These are phyloP conservation scores for Drosophila neoperkinsi DNA, from an alignment of 2,888 invertebrate genomes.

Conservation along the genomic window DNA sequence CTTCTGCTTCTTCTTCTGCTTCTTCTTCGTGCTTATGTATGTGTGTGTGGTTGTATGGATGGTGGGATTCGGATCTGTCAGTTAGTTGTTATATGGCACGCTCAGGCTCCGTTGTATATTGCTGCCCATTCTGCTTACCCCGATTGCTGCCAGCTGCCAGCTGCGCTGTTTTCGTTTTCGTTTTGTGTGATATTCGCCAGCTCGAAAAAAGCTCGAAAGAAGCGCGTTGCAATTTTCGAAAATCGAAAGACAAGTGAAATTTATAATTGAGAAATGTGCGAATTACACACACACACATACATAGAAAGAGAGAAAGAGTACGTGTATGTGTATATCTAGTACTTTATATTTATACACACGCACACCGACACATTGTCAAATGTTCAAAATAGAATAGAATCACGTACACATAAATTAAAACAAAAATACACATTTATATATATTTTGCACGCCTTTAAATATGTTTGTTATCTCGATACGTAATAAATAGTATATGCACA, in stretches of 20 bases:
- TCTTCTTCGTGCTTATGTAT: conserved; percentile 47
- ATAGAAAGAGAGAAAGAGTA: not conserved
- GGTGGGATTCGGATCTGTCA: conserved; percentile 52
- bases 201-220: conserved; percentile 16
- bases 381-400: conserved; percentile 38
- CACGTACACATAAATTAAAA: conserved; percentile 13
- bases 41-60: conserved; percentile 32
- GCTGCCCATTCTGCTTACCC: conserved; percentile 24
- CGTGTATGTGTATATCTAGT: conserved; percentile 16
- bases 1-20: conserved; percentile 29
- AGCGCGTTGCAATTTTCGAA: conserved; percentile 33
- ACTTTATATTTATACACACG: conserved; percentile 12
- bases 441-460: not conserved
- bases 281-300: conserved; percentile 7
- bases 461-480: conserved; percentile 32
- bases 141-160: conserved; percentile 10
- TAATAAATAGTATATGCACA: conserved; percentile 10
- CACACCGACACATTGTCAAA: conserved; percentile 10
- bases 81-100: conserved; percentile 53
- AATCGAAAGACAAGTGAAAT: conserved; percentile 34
- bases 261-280: conserved; percentile 46
- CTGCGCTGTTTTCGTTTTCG: conserved; percentile 7
- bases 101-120: conserved; percentile 60
- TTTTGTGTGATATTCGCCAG: conserved; percentile 15
- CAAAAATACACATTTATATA: not conserved